Conservation (phyloP, 1,140 invertebrate genomes). For the Cepaea nemoralis region DNA sequence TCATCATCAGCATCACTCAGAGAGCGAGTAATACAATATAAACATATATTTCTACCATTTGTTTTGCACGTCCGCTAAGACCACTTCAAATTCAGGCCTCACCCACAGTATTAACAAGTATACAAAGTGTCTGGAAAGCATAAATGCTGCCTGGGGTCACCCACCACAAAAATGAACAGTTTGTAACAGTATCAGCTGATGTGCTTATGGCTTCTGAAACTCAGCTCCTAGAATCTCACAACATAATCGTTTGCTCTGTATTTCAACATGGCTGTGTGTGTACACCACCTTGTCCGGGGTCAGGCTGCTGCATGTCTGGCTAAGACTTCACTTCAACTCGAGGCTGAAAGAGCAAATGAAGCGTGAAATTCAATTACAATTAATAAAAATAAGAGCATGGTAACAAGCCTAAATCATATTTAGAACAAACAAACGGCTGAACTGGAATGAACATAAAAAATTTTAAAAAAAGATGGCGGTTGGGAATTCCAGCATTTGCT, state of each 20-base stretch:
- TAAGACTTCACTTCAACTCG: constrained; percentile 44
- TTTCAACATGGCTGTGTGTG: not conserved
- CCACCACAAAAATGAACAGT: not conserved
- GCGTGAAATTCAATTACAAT: too few relatives aligned
- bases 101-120: not conserved
- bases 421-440: too few relatives aligned
- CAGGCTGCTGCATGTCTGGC: not conserved
- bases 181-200: not conserved
- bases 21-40: not conserved
- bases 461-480: too few relatives aligned
- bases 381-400: too few relatives aligned
- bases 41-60: not conserved
- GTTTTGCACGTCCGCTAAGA: not conserved
- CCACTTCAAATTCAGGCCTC: not conserved
- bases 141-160: constrained; percentile 17
- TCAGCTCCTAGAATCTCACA: not conserved
- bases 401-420: too few relatives aligned
- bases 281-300: not conserved
- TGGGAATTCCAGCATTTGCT: too few relatives aligned
- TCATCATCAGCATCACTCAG: constrained; percentile 16
- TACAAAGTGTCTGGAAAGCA: constrained; percentile 1
- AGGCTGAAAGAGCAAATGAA: constrained; percentile 38
- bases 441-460: too few relatives aligned
- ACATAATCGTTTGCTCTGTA: not conserved
- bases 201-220: not conserved